Evolutionary conservation across 37 sponge, comb jelly and placozoan genomes (phyloP).

Genomic region (Aphrocallistes beatrix): DNA sequence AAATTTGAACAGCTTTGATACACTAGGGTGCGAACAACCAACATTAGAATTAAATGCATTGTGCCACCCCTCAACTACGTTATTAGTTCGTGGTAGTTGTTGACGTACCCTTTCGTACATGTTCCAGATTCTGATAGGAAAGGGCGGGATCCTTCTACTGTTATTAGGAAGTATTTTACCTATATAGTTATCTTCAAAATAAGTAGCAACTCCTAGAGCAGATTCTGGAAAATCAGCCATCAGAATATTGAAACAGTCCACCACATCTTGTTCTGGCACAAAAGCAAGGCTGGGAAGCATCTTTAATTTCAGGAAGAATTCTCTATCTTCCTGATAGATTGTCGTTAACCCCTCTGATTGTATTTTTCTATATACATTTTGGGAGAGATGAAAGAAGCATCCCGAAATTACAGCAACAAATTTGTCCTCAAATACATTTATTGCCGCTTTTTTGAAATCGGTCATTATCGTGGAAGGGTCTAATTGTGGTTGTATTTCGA

Average conservation of each 20-base stretch:
- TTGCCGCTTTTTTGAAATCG: slow-evolving; percentile 1
- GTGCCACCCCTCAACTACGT: slow-evolving; percentile 13
- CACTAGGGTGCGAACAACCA: background rate
- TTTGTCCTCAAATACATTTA: background rate
- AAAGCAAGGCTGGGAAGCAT: background rate
- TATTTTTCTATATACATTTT: background rate
- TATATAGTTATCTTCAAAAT: background rate
- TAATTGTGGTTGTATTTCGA: background rate
- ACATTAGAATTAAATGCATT: background rate
- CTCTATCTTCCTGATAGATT: background rate
- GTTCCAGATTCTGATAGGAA: slow-evolving; percentile 8
- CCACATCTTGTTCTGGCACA: background rate
- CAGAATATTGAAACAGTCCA: background rate
- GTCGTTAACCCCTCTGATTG: background rate
- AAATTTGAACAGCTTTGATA: background rate
- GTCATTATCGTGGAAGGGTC: background rate
- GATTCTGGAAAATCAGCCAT: background rate
- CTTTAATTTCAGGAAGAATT: background rate
- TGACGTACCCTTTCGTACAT: background rate
- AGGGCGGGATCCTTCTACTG: background rate
- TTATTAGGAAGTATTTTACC: background rate
- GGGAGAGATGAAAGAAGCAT: background rate
- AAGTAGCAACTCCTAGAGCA: background rate
- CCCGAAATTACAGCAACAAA: background rate
- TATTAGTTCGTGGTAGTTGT: no score